Evolutionary conservation across 2,113 vertebrate genomes (phyloP).

Genomic region (Mormyrus iriodes): DNA sequence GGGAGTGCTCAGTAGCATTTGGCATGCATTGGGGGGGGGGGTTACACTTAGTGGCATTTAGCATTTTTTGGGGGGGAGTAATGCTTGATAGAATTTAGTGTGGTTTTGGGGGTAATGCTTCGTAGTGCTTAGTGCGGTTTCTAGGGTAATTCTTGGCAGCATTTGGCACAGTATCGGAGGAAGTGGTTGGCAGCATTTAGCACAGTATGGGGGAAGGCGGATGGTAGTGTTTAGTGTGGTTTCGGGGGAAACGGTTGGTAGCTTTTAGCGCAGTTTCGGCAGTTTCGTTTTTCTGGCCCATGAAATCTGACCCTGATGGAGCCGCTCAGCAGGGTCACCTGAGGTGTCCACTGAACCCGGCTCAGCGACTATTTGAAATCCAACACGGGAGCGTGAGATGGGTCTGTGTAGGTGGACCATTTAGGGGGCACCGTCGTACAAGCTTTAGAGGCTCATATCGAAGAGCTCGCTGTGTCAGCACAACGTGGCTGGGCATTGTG

Average conservation of each 20-base stretch:
- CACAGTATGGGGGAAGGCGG: neutral
- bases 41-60: neutral
- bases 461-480: neutral
- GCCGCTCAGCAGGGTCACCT: neutral
- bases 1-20: neutral
- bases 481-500: neutral
- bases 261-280: neutral
- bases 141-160: neutral
- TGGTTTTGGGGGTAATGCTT: neutral
- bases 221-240: neutral
- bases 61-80: neutral
- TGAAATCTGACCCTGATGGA: neutral
- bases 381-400: neutral
- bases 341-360: neutral
- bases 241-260: neutral
- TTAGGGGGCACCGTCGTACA: neutral
- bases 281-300: neutral
- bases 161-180: neutral
- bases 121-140: neutral
- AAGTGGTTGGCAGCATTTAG: neutral
- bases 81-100: neutral
- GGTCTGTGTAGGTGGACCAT: neutral
- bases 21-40: neutral
- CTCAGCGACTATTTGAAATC: neutral
- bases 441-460: neutral